Base-by-base conservation (phyloP, 2,113 vertebrate species). In the Aphyosemion australe region DNA sequence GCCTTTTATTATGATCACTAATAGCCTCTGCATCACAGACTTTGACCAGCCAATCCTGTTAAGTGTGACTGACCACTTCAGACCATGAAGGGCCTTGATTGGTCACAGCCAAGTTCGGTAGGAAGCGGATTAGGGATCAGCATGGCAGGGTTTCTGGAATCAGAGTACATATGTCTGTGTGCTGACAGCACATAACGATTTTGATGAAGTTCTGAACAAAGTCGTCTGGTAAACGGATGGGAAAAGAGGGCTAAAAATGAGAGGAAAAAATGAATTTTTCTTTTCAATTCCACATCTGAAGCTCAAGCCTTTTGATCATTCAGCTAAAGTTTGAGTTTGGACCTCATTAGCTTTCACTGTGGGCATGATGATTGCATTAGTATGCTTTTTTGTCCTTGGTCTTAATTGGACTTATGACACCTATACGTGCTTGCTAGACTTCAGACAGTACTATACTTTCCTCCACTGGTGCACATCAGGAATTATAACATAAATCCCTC, bases 61-160 rank as follows among this genome's bases (percentile, higher is more conserved):
- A 88, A 62, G 65, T 74, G 82, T 89, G 79, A 86, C 88, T 83
- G 78, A 66, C 82, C 63, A 78, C 66, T 69, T 67, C 19, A 1
- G 4, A 79, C 83, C 83, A 88, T 87, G 73, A 90, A 88, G 88
- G 82, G 56, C 58, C 16, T 0, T 18, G 84, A 88, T 88, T 91
- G 86, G 89, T 90, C 84, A 87, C 80, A 76, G 88, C 67, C 37
- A 37, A 57, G 78, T 69, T 71, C 83, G 78, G 85, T 39, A 69
- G 80, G 87, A 80, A 74, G 79, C 60, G 76, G 89, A 90, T 92
- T 92, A 92, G 16, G 72, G 85, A 74, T 86, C 70, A 78, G 58
- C 64, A 47, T 74, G 68, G 64, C 74, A 72, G 68, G 58, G 61
- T 68, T 65, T 85, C 76, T 89, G 73, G 73, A 68, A 76, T 52